Percentiles rank a stretch among this genome's conserved stretches.
Evolutionary conservation across 2,888 invertebrate species (phyloP).

Genomic region (Callosobruchus maculatus): DNA sequence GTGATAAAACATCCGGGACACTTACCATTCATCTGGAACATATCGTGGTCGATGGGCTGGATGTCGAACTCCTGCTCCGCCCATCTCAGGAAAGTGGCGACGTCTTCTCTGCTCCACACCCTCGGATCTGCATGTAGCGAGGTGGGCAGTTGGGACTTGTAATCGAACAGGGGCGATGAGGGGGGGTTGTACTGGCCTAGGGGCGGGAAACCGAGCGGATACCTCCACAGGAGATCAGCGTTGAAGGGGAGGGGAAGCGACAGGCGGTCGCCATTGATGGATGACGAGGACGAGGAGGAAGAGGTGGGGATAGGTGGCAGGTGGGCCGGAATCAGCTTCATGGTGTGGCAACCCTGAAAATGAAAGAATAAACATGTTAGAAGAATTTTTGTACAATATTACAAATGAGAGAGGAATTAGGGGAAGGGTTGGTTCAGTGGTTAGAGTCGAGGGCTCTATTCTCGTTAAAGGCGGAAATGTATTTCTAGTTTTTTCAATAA

Average conservation of each 20-base stretch:
- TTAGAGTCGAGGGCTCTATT: no score
- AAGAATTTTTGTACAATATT: background rate
- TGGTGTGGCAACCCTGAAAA: slow-evolving; percentile 31
- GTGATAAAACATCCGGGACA: background rate
- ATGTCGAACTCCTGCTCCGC: slow-evolving; percentile 90
- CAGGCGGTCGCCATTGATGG: slow-evolving; percentile 62
- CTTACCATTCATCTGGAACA: slow-evolving; percentile 91
- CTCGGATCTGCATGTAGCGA: slow-evolving; percentile 84
- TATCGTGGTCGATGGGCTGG: slow-evolving; percentile 86
- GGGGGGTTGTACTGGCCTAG: slow-evolving; percentile 60
- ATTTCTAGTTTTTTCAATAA: no score
- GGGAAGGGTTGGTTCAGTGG: no score
- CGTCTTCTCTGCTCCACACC: slow-evolving; percentile 88
- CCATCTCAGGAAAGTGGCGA: slow-evolving; percentile 82
- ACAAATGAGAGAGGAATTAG: no score
- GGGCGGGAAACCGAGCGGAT: slow-evolving; percentile 73
- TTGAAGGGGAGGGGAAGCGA: slow-evolving; percentile 76
- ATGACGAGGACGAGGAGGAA: slow-evolving; percentile 15
- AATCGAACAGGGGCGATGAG: slow-evolving; percentile 71
- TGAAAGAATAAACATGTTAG: background rate
- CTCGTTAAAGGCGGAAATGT: no score
- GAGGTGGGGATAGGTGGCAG: slow-evolving; percentile 47
- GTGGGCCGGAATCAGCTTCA: slow-evolving; percentile 55
- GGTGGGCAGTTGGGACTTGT: slow-evolving; percentile 82
- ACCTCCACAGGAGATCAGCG: slow-evolving; percentile 84